Base-by-base conservation (phyloP, 2,797 vertebrate species). In the Cyclura pinguis region DNA sequence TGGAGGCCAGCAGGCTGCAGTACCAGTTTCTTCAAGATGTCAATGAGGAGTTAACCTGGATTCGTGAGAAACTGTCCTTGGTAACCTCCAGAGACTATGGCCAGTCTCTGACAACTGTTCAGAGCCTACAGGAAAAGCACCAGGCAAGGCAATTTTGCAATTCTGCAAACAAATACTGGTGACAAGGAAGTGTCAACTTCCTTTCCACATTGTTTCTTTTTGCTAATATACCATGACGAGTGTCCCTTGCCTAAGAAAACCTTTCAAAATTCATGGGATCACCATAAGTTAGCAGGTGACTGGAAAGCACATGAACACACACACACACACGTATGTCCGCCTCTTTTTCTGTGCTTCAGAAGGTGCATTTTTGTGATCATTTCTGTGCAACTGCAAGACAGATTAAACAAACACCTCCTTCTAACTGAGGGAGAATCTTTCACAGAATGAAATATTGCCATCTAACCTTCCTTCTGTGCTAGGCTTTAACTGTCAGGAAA, bases 11-110 rank as follows among this genome's bases (percentile, higher is more conserved):
- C 95, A 97, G 96, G 88, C 94, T 97, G 81, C 97, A 98, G 88
- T 97, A 98, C 87, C 98, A 98, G 95, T 98, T 99, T 97, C 97
- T 98, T 96, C 97, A 96, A 92, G 98, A 98, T 24, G 91, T 97
- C 24, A 98, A 98, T 7, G 98, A 98, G 87, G 98, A 98, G 94
- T 91, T 97, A 93, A 91, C 94, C 80, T 99, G 98, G 98, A 96
- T 98, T 92, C 97, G 77, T 20, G 97, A 98, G 91, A 98, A 97
- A 84, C 96, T 98, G 89, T 95, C 97, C 12, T 59, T 96, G 82
- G 95, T 97, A 83, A 92, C 96, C 0, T 93, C 97, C 55, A 97
- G 90, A 91, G 98, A 99, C 87, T 96, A 89, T 35, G 98, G 98
- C 0, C 96, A 97, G 82, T 98, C 98, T 2, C 94, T 97, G 74